Conservation (phyloP, 2,113 vertebrate species). For the Choloepus hoffmanni region DNA sequence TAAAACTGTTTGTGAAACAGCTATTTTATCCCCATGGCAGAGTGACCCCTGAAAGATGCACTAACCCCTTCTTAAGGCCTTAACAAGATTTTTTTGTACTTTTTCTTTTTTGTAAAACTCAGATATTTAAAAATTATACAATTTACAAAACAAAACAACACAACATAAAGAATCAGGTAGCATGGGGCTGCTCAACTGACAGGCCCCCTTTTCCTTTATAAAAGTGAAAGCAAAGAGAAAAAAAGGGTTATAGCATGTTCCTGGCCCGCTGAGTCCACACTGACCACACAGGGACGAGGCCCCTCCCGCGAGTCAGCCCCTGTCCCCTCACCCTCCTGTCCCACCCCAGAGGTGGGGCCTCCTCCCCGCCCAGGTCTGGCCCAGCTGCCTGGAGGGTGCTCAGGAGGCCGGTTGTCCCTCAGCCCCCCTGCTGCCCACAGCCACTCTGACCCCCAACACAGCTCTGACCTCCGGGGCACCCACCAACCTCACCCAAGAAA, state of each 20-base stretch:
- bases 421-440: background rate
- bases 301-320: background rate
- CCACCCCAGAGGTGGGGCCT: slow-evolving; percentile 53
- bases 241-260: slow-evolving; percentile 68
- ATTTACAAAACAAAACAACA: slow-evolving; percentile 84
- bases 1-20: slow-evolving; percentile 93
- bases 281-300: background rate
- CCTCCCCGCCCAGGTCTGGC: slow-evolving; percentile 49
- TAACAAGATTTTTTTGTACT: slow-evolving; percentile 85
- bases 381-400: slow-evolving; percentile 70
- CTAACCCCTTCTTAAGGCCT: slow-evolving; percentile 92
- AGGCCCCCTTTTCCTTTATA: slow-evolving; percentile 81
- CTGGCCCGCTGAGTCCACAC: slow-evolving; percentile 37
- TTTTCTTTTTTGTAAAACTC: slow-evolving; percentile 85
- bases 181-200: slow-evolving; percentile 73
- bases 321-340: background rate
- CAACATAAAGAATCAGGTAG: slow-evolving; percentile 75
- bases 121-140: slow-evolving; percentile 88
- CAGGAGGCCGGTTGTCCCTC: background rate
- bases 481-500: slow-evolving; percentile 51
- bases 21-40: slow-evolving; percentile 90
- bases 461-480: background rate
- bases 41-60: slow-evolving; percentile 91
- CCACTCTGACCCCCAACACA: slow-evolving; percentile 34
- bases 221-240: slow-evolving; percentile 76